Evolutionary conservation across 2,113 vertebrate species (phyloP).

Genomic region (Peucedramus taeniatus): DNA sequence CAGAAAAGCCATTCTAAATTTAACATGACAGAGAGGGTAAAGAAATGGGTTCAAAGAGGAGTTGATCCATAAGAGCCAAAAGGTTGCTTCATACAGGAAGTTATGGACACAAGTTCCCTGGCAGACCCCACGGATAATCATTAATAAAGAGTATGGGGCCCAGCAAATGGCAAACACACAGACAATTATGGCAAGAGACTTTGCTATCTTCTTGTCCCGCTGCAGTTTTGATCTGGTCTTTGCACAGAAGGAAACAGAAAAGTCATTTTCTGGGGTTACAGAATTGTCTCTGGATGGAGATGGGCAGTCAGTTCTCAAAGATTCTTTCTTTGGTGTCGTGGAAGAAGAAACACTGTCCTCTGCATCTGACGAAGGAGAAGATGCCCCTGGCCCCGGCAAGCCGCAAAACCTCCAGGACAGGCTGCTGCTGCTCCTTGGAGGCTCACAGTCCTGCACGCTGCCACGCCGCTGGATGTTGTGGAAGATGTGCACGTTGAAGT

Average conservation of each 20-base stretch:
- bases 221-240: slow-evolving; percentile 9
- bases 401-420: neutral
- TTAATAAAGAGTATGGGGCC: slow-evolving; percentile 81
- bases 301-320: neutral
- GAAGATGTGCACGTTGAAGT: slow-evolving; percentile 87
- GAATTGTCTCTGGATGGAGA: neutral
- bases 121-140: slow-evolving; percentile 75
- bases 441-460: neutral
- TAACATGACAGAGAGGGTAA: slow-evolving; percentile 83
- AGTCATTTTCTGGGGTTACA: slow-evolving; percentile 54
- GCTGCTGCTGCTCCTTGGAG: neutral
- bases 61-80: slow-evolving; percentile 90
- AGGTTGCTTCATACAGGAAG: slow-evolving; percentile 76
- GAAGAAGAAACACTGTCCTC: neutral
- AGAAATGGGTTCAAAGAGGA: slow-evolving; percentile 85
- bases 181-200: slow-evolving; percentile 81
- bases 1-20: slow-evolving; percentile 78
- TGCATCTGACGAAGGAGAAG: neutral
- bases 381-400: neutral
- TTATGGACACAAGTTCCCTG: neutral
- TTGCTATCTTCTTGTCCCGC: slow-evolving; percentile 76
- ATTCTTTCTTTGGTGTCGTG: neutral
- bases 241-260: neutral
- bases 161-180: slow-evolving; percentile 82
- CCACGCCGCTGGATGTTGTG: slow-evolving; percentile 68